phyloP scores from a whole-genome alignment of 2,888 invertebrate genomes.

The Pristionchus mayeri region DNA sequence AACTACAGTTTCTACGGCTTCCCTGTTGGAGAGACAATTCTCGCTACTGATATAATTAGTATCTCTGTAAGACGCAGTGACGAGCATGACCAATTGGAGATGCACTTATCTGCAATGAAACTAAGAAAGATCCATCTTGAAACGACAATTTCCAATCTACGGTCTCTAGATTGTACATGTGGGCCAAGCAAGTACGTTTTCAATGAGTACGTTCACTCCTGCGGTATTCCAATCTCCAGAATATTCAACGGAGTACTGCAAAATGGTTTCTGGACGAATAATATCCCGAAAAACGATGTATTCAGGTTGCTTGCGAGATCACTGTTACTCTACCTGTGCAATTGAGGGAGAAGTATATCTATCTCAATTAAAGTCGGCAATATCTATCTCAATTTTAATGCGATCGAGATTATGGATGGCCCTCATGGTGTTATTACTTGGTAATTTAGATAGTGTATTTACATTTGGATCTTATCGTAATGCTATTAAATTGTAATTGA shows the following conservation, averaged over 20 bases:
- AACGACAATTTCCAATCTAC: not conserved
- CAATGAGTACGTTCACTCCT: not conserved
- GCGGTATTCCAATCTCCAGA: not conserved
- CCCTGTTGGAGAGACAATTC: not conserved
- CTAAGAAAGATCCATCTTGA: not conserved
- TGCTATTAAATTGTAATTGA: not conserved
- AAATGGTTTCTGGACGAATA: not conserved
- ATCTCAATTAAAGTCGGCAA: not conserved
- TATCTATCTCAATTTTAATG: not conserved
- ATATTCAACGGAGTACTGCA: not conserved
- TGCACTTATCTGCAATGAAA: not conserved
- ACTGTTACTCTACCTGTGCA: not conserved
- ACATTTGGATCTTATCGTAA: not conserved
- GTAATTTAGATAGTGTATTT: not conserved
- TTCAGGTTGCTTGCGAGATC: not conserved
- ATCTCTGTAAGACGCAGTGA: not conserved
- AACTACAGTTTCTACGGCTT: not conserved
- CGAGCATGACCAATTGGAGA: not conserved
- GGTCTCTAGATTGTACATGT: not conserved
- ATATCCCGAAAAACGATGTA: not conserved
- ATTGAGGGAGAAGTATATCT: not conserved
- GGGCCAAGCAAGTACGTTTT: not conserved
- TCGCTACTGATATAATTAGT: not conserved
- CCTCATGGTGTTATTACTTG: not conserved
- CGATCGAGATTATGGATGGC: not conserved